Conservation (phyloP, 2,113 vertebrate species). For the Misgurnus mizolepis region DNA sequence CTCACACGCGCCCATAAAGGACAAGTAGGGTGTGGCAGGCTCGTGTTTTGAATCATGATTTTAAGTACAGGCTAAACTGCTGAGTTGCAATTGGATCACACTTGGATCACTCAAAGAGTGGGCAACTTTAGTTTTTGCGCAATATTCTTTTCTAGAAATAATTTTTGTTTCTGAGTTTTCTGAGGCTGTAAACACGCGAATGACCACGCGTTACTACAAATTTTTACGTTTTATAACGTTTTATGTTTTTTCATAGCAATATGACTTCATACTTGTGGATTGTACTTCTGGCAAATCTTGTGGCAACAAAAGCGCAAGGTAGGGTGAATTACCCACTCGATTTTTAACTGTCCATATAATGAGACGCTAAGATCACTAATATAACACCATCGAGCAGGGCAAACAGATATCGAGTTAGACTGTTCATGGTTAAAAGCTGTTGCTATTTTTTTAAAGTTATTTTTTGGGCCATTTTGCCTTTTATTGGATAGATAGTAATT, state of each 20-base stretch:
- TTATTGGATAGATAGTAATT: too few species aligned
- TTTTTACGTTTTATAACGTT: too few species aligned
- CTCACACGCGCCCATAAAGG: too few species aligned
- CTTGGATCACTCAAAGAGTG: neutral
- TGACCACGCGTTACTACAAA: too few species aligned
- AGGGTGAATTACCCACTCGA: neutral
- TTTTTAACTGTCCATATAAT: neutral
- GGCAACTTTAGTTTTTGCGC: neutral
- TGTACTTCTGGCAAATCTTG: constrained; percentile 52
- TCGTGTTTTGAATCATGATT: neutral
- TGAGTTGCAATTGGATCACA: neutral
- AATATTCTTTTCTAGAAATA: neutral
- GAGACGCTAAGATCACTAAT: too few species aligned
- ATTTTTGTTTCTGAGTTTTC: too few species aligned
- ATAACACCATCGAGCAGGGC: too few species aligned
- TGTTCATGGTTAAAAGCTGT: too few species aligned
- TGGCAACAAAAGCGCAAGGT: constrained; percentile 60
- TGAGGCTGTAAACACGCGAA: too few species aligned
- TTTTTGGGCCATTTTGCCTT: too few species aligned
- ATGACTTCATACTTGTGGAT: constrained; percentile 64
- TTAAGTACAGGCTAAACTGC: neutral
- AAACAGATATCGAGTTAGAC: too few species aligned
- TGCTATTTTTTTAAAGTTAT: too few species aligned
- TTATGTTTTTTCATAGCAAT: neutral
- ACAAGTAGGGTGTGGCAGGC: constrained; percentile 12